These are phyloP conservation scores for Antheraea yamamai DNA, from an alignment of 2,888 invertebrate species.

Conservation along the genomic window DNA sequence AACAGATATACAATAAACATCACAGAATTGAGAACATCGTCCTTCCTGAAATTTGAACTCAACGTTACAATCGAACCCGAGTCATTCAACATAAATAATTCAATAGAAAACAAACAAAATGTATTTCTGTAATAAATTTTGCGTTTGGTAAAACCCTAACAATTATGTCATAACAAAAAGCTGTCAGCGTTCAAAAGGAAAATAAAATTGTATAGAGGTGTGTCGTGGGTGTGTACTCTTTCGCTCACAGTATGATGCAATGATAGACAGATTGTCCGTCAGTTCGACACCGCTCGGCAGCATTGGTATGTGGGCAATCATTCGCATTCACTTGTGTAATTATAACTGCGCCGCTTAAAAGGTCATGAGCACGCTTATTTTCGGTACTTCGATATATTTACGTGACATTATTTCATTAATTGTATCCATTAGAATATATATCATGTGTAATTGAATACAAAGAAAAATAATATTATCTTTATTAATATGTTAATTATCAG, in stretches of 20 bases:
- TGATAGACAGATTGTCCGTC: slow-evolving; percentile 24
- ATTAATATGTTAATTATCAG: too few relatives aligned
- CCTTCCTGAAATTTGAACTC: too few relatives aligned
- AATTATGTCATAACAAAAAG: too few relatives aligned
- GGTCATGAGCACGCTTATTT: slow-evolving; percentile 33
- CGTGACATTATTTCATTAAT: not conserved
- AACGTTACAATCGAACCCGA: too few relatives aligned
- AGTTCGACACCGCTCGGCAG: slow-evolving; percentile 20
- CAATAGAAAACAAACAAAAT: too few relatives aligned
- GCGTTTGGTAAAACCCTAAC: too few relatives aligned
- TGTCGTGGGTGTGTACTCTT: not conserved
- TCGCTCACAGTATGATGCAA: slow-evolving; percentile 30
- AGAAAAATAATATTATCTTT: too few relatives aligned
- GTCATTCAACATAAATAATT: too few relatives aligned
- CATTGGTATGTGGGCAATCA: slow-evolving; percentile 22
- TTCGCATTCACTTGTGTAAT: slow-evolving; percentile 19
- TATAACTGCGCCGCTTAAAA: slow-evolving; percentile 21
- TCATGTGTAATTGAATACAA: too few relatives aligned
- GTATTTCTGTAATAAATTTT: too few relatives aligned
- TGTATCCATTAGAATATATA: not conserved
- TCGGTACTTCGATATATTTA: slow-evolving; percentile 20
- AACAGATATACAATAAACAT: too few relatives aligned
- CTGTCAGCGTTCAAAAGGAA: not conserved
- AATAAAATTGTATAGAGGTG: not conserved
- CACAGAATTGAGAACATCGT: too few relatives aligned